A percentile compares a stretch with the other conserved stretches of the same genome.
Evolutionary conservation across 2,888 invertebrate species (phyloP).

Genomic region (Limenitis camilla): DNA sequence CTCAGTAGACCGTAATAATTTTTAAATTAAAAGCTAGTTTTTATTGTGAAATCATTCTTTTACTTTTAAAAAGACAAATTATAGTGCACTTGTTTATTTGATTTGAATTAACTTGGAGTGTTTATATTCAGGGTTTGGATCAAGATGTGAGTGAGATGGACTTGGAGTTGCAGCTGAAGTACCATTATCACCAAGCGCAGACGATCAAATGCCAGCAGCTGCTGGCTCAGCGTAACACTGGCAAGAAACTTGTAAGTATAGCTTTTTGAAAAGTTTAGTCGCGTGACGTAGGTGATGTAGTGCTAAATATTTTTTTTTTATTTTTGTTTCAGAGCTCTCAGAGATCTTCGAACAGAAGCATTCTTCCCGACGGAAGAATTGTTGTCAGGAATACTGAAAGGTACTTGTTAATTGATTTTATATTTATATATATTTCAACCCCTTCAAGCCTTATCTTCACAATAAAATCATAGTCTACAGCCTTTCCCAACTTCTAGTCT

Average conservation of each 20-base stretch:
- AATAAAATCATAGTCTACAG: too few relatives aligned
- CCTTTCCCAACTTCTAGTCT: too few relatives aligned
- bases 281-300: neutral
- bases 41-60: too few relatives aligned
- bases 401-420: too few relatives aligned
- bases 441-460: too few relatives aligned
- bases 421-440: constrained; percentile 18
- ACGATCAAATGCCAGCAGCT: constrained; percentile 46
- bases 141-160: constrained; percentile 39
- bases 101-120: too few relatives aligned
- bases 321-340: constrained; percentile 18
- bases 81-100: too few relatives aligned
- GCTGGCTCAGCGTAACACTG: constrained; percentile 40
- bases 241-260: constrained; percentile 38
- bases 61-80: too few relatives aligned
- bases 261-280: neutral
- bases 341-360: constrained; percentile 32
- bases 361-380: constrained; percentile 51
- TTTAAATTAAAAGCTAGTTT: too few relatives aligned
- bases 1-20: too few relatives aligned
- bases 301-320: neutral
- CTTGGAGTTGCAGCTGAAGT: constrained; percentile 45
- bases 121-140: constrained; percentile 30
- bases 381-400: constrained; percentile 42
- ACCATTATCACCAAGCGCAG: constrained; percentile 46